These are phyloP conservation scores for Panurus biarmicus DNA, from an alignment of 2,113 vertebrate genomes.

Conservation along the genomic window DNA sequence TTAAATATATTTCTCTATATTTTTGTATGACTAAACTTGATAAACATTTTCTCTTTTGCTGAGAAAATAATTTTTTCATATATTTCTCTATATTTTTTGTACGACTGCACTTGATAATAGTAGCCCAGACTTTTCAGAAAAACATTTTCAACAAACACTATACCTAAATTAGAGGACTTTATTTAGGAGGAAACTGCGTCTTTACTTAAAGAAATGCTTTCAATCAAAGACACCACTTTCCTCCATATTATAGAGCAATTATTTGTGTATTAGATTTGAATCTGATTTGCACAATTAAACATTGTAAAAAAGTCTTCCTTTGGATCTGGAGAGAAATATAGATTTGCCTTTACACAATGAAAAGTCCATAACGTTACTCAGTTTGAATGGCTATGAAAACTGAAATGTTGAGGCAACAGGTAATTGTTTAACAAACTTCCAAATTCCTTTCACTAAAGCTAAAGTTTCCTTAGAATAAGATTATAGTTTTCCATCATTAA, in stretches of 20 bases:
- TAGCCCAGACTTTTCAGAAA: neutral
- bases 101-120: neutral
- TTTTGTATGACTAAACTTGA: neutral
- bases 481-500: neutral
- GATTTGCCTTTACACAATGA: neutral
- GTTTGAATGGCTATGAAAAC: neutral
- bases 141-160: neutral
- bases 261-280: neutral
- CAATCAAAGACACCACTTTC: neutral
- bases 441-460: neutral
- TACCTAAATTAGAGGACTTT: neutral
- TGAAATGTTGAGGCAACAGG: neutral
- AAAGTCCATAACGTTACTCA: rapidly evolving
- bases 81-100: neutral
- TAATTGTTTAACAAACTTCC: neutral
- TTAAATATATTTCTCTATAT: neutral
- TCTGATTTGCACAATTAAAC: neutral
- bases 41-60: too few species aligned
- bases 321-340: neutral
- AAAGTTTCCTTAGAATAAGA: neutral
- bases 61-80: neutral
- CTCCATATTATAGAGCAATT: neutral
- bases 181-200: neutral
- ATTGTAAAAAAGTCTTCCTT: neutral
- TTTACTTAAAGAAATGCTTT: neutral